Evolutionary conservation across 2,797 vertebrate genomes (phyloP), one percentile per base, ranked within the genome.

Genomic region (Emys orbicularis): DNA sequence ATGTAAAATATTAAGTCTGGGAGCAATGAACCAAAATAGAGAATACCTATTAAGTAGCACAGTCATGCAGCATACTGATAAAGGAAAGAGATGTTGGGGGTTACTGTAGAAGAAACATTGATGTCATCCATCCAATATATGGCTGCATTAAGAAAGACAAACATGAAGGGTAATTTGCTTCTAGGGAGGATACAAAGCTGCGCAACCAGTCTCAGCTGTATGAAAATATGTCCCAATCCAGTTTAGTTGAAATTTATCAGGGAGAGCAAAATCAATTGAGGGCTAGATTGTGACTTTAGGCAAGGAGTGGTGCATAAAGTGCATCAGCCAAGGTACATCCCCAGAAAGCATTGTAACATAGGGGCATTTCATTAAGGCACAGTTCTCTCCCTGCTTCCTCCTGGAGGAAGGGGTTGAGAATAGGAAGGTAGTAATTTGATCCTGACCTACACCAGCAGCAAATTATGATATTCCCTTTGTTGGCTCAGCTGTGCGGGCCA

Each of bases 161-260:
- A 88, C 88, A 95, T 34, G 89, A 94, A 92, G 80, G 44, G 52
- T 81, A 31, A 49, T 72, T 90, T 74, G 6, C 83, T 90, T 83
- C 83, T 59, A 93, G 83, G 95, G 88, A 92, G 79, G 74, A 92
- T 53, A 23, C 65, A 96, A 95, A 94, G 87, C 82, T 94, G 84
- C 81, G 53, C 44, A 31, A 52, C 90, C 86, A 94, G 95, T 87
- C 81, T 47, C 31, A 96, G 92, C 65, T 96, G 74, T 97, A 96
- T 97, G 96, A 96, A 94, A 72, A 72, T 72, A 72, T 72, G n/a
- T 89, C 84, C 77, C 92, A 92, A 88, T 96, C 87, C 87, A 92
- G 87, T 91, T 95, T 96, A 95, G 82, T 82, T 84, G 61, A 95
- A 95, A 96, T 90, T 96, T 95, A 83, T 87, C 86, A 95, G 86